Base-by-base conservation (phyloP, 2,888 invertebrate genomes). In the Cordylochernes scorpioides region DNA sequence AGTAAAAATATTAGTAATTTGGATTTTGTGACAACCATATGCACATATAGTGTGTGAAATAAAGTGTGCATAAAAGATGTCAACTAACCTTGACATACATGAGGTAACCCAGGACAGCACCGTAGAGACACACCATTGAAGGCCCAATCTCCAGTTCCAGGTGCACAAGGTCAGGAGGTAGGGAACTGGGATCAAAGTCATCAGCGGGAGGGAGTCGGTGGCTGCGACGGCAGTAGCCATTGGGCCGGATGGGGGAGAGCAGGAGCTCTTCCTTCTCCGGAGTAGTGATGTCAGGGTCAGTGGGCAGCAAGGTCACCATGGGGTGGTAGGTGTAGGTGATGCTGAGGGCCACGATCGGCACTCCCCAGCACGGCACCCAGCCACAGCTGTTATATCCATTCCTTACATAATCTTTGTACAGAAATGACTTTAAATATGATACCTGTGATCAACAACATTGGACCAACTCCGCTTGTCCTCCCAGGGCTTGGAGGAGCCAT, bases 321-420 rank as follows among this genome's bases (percentile, higher is more conserved):
- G 88, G 86, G 53, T 91, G 86, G 52, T 84, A 91, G 13, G 67
- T 66, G 51, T 86, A 91, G 37, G 69, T 67, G 29, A 94, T 77
- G 42, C 75, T 80, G 13, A 91, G 58, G 1, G 84, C 82, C 4
- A 84, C 74, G 38, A 86, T 84, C 1, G 86, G 84, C 5, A 88
- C 82, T 26, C 74, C 74, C 86, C 86, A 86, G 48, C 86, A 86
- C 49, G 88, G 86, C 1, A 88, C 67, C 91, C 91, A 94, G 3
- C 86, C 84, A 36, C 50, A 49, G 39, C 54, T 55, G 44, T 12
- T 5, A 41, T 33, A 30, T n/a, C n/a, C n/a, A n/a, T n/a, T n/a
- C n/a, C n/a, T 24, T 6, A 2, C n/a, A 24, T 24, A 9, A 9
- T 24, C 9, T 13, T 3, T 9, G 25, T 9, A 9, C 13, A 9